These are phyloP conservation scores for Ptyas mucosa DNA, from an alignment of 2,113 vertebrate species.

Conservation along the genomic window DNA sequence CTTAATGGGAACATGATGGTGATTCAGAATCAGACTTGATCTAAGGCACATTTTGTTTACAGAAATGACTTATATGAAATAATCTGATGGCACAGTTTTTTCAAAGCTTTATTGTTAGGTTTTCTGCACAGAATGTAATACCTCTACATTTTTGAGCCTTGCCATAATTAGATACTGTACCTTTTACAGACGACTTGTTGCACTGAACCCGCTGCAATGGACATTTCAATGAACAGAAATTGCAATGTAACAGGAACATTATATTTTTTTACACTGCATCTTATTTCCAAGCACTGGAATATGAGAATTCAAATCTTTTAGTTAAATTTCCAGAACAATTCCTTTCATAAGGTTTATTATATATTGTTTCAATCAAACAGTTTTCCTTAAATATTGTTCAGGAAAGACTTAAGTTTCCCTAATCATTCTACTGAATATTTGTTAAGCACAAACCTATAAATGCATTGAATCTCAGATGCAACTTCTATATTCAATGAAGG, in stretches of 20 bases:
- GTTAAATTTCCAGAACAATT: conserved; percentile 25
- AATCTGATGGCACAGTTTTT: conserved; percentile 53
- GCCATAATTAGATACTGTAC: conserved; percentile 59
- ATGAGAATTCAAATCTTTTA: conserved; percentile 33
- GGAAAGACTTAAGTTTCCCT: background rate
- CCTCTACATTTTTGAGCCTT: conserved; percentile 76
- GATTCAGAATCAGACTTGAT: conserved; percentile 12
- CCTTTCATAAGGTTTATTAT: conserved; percentile 22
- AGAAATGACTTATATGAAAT: conserved; percentile 35
- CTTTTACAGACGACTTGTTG: conserved; percentile 64
- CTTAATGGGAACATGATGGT: conserved; percentile 16
- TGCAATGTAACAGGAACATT: conserved; percentile 54
- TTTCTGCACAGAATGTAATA: conserved; percentile 71
- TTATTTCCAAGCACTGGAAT: conserved; percentile 58
- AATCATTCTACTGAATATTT: background rate
- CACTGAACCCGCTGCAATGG: conserved; percentile 70
- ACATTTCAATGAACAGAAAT: conserved; percentile 57
- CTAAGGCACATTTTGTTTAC: conserved; percentile 42
- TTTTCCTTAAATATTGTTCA: background rate
- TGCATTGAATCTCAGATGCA: conserved; percentile 16
- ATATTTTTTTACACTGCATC: conserved; percentile 52
- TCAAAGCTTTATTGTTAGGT: conserved; percentile 67
- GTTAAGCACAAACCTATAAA: conserved; percentile 5
- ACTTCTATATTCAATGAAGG: conserved; percentile 41
- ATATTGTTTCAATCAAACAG: background rate